Evolutionary conservation across 2,797 vertebrate species (phyloP).

Genomic region (Pseudocheirus occidentalis): DNA sequence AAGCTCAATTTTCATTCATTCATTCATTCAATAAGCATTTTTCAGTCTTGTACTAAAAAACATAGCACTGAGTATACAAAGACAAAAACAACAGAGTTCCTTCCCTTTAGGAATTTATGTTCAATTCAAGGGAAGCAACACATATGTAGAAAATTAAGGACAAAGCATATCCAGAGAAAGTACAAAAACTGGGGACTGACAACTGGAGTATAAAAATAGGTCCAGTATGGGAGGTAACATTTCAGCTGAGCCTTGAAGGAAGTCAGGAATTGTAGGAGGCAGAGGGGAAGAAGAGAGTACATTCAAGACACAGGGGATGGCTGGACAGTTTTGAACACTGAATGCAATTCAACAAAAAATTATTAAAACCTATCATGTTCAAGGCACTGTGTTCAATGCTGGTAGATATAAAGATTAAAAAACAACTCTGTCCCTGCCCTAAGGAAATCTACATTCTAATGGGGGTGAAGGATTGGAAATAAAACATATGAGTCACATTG

Average conservation of each 20-base stretch:
- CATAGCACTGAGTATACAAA: background rate
- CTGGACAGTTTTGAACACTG: background rate
- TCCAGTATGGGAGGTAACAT: background rate
- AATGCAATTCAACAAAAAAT: background rate
- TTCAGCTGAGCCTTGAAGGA: background rate
- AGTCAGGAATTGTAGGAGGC: background rate
- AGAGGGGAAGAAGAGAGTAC: background rate
- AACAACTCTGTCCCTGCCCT: background rate
- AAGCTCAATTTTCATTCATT: background rate
- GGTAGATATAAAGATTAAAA: background rate
- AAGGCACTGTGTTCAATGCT: background rate
- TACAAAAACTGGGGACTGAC: background rate
- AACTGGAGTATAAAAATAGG: background rate
- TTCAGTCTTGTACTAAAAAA: background rate
- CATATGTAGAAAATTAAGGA: background rate
- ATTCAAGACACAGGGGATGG: background rate
- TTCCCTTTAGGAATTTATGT: background rate
- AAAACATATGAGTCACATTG: background rate
- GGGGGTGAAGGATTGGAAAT: background rate
- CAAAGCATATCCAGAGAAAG: background rate
- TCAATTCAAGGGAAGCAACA: background rate
- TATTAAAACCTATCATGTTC: background rate
- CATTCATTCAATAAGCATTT: background rate
- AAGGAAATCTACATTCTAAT: background rate
- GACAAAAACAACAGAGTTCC: background rate